phyloP scores from a whole-genome alignment of 2,113 vertebrate genomes.

The Amblyopsis rosae region DNA sequence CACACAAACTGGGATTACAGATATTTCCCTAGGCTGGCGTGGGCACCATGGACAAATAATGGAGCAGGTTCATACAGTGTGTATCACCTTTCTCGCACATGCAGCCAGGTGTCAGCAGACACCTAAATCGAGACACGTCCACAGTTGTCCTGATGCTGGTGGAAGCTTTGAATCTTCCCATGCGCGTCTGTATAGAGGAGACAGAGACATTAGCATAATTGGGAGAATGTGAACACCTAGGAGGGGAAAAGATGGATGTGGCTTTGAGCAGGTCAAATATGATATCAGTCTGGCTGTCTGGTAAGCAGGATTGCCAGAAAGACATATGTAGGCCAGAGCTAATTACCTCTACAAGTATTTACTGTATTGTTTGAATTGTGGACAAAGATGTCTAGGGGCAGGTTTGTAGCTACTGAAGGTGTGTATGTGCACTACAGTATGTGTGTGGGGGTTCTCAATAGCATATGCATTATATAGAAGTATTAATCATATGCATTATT shows the following conservation, averaged over 20 bases:
- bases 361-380: too few relatives aligned
- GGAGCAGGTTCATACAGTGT: neutral
- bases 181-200: constrained; percentile 45
- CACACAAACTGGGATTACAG: constrained; percentile 6
- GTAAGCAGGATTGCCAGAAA: too few relatives aligned
- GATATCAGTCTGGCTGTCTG: too few relatives aligned
- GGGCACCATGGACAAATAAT: constrained; percentile 11
- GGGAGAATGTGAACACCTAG: constrained; percentile 51
- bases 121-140: constrained; percentile 28
- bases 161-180: constrained; percentile 13
- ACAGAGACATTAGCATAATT: constrained; percentile 63
- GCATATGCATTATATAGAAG: too few relatives aligned
- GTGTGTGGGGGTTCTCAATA: too few relatives aligned
- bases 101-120: constrained; percentile 44
- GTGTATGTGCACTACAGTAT: too few relatives aligned
- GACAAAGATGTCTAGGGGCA: too few relatives aligned
- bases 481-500: too few relatives aligned
- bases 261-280: constrained; percentile 27
- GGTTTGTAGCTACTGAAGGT: too few relatives aligned
- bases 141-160: constrained; percentile 38
- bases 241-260: constrained; percentile 53
- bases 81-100: constrained; percentile 10
- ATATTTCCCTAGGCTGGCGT: neutral
- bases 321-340: constrained; percentile 7
- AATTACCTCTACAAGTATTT: constrained; percentile 10